Evolutionary conservation across 2,113 vertebrate species (phyloP), one percentile per base, ranked within the genome.

Genomic region (Ciconia stormi): DNA sequence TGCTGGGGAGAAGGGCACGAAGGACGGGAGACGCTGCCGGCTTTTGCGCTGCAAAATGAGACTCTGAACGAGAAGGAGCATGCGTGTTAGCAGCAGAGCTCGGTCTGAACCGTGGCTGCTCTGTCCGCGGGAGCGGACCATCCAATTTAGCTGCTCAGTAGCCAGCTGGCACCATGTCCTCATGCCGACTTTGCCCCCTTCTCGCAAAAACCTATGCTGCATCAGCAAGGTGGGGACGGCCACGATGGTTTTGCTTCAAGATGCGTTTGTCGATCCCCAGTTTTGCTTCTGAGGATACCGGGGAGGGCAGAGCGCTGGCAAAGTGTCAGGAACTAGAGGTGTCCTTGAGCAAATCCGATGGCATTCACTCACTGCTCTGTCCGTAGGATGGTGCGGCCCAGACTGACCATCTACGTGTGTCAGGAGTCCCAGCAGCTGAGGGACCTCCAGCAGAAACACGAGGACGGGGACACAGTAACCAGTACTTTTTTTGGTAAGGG

Each of bases 391-490:
- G 99, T 99, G 71, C 98, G 99, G 74, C 99, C 99, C 23, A 98
- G 99, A 83, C 97, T 99, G 95, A 99, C 99, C 66, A 98, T 99
- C 95, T 99, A 99, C 9, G 99, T 99, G 80, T 99, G 99, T 93
- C 99, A 99, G 97, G 99, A 99, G 94, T 99, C 99, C 3, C 98
- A 98, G 98, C 99, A 99, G 95, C 82, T 98, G 13, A 96, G 98
- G 80, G 99, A 99, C 7, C 99, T 99, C 92, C 99, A 98, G 78
- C 98, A 98, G 63, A 99, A 99, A 53, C 99, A 99, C 5, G 99
- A 99, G 94, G 99, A 99, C 1, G 99, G 99, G 72, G 99, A 99
- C 5, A 95, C 98, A 20, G 92, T 98, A 9, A 98, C 97, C 89
- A 98, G 97, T 79, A 99, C 99, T 40, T 99, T 99, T 95, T 99